Evolutionary conservation across 2,113 vertebrate genomes (phyloP).

Genomic region (Muscicapa adusta): DNA sequence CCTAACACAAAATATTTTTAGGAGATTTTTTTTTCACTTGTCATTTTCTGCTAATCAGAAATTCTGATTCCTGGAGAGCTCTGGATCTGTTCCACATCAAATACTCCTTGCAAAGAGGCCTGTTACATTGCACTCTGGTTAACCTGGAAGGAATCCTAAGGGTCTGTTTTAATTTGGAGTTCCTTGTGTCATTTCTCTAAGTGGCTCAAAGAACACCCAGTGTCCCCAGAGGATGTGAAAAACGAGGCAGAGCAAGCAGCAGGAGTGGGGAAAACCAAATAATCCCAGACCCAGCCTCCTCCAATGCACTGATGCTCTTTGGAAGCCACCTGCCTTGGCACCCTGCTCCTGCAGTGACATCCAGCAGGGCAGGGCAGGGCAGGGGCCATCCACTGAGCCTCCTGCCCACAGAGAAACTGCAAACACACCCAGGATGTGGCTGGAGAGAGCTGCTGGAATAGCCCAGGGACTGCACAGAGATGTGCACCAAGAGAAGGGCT

Average conservation of each 20-base stretch:
- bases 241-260: not conserved
- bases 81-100: not conserved
- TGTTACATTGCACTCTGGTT: not conserved
- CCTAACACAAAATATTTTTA: not conserved
- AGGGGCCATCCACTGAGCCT: not conserved
- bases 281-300: not conserved
- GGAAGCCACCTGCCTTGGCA: not conserved
- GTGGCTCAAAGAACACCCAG: not conserved
- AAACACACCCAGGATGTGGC: fast-evolving
- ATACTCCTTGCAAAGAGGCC: not conserved
- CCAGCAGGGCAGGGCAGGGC: not conserved
- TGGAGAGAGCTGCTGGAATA: not conserved
- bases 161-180: not conserved
- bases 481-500: not conserved
- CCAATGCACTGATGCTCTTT: not conserved
- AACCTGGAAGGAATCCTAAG: not conserved
- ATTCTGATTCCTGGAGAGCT: not conserved
- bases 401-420: not conserved
- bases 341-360: not conserved
- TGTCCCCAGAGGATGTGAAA: not conserved
- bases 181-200: not conserved
- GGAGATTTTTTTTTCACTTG: not conserved
- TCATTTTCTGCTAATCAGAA: not conserved
- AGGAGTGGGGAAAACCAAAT: not conserved
- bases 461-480: not conserved